Base-by-base conservation (phyloP, 2,113 vertebrate species). In the Amazona guildingii region DNA sequence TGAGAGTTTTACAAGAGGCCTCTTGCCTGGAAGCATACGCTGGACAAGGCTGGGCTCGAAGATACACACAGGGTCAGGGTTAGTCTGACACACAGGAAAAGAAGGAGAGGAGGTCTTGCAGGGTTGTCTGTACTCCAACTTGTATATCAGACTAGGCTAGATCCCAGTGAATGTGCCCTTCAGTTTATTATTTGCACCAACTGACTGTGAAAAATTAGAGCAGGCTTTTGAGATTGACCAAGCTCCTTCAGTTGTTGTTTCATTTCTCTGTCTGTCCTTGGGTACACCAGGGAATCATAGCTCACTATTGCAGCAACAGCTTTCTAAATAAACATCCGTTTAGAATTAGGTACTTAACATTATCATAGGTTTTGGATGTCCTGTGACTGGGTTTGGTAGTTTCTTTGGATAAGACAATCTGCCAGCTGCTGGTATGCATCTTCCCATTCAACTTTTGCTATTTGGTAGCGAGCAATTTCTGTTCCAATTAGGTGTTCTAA, bases 21-120 rank as follows among this genome's bases (percentile, higher is more conserved):
- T 96, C 83, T 69, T 91, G 69, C 57, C 35, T 89, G 74, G 75
- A 95, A 91, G 48, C 69, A 66, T 66, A 52, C 86, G 62, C 57
- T 76, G 77, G 69, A 79, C 77, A 41, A 48, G 0, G 18, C 80
- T 86, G 79, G 88, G 43, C 68, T 66, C 8, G 25, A 49, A 92
- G 77, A 92, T 63, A 46, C 25, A 6, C 69, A 59, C 68, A 1
- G 41, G 54, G 51, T 73, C 1, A 0, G 73, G 83, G 80, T 94
- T 82, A 94, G 86, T 63, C 57, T 89, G 74, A 84, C 81, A 82
- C 4, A 1, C 23, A 81, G 72, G 79, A 43, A 90, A 91, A 44
- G 43, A 55, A 55, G 51, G 44, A 84, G 67, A 83, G 29, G 55
- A 29, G 41, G 33, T 69, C 6, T 67, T 91, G 39, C 33, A 70